A percentile compares a stretch with the other conserved stretches of the same genome.
These are phyloP conservation scores for Charina bottae DNA, from an alignment of 2,113 vertebrate species.

Conservation along the genomic window DNA sequence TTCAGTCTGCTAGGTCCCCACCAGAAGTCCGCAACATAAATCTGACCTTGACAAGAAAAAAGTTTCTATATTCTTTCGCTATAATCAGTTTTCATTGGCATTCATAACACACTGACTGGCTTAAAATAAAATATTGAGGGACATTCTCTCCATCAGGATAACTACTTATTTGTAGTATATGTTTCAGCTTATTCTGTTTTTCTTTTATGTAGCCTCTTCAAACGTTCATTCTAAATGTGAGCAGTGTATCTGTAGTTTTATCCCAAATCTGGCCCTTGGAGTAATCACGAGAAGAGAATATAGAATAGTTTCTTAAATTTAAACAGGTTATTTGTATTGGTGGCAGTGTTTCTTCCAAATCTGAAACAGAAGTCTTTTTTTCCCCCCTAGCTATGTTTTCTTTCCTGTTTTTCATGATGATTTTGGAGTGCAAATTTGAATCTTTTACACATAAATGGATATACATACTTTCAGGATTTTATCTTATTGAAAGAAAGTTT, in stretches of 20 bases:
- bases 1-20: too few species aligned
- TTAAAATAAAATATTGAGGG: not conserved
- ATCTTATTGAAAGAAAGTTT: not conserved
- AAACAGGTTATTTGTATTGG: not conserved
- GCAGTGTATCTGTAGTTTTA: not conserved
- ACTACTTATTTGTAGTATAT: too few species aligned
- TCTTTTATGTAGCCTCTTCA: not conserved
- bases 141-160: too few species aligned
- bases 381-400: not conserved
- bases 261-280: not conserved
- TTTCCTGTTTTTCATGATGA: not conserved
- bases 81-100: not conserved
- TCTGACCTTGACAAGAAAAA: too few species aligned
- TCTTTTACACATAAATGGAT: not conserved
- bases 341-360: not conserved
- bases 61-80: too few species aligned
- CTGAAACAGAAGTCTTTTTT: not conserved
- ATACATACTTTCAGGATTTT: not conserved
- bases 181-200: not conserved
- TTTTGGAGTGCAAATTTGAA: not conserved
- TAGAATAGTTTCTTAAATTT: not conserved
- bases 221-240: not conserved
- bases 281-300: not conserved
- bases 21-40: too few species aligned
- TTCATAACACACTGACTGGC: not conserved